Percentiles rank a stretch among this genome's conserved stretches.
These are phyloP conservation scores for Belonocnema kinseyi DNA, from an alignment of 1,140 invertebrate genomes.

Conservation along the genomic window DNA sequence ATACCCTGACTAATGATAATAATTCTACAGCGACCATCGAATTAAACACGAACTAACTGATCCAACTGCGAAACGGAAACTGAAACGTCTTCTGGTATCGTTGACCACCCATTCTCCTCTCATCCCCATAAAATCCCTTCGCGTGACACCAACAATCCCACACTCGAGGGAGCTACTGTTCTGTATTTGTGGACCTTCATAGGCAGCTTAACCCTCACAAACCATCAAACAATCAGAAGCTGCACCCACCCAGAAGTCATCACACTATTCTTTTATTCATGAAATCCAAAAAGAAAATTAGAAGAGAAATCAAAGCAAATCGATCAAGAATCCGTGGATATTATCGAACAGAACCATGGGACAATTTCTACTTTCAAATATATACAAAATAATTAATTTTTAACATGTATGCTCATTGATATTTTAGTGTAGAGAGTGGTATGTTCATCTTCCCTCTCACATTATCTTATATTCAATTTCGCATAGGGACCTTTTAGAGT, in stretches of 20 bases:
- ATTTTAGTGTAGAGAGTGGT: neutral
- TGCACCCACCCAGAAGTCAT: neutral
- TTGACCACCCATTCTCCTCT: neutral
- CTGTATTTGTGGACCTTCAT: slow-evolving; percentile 41
- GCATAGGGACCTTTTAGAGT: neutral
- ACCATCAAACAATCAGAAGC: slow-evolving; percentile 13
- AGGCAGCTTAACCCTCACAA: slow-evolving; percentile 36
- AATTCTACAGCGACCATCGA: neutral
- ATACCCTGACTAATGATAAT: neutral
- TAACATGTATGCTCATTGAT: neutral
- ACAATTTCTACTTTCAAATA: neutral
- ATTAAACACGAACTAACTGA: neutral
- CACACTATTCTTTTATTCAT: neutral
- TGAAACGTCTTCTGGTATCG: neutral
- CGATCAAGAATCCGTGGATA: neutral
- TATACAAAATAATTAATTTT: too few species aligned
- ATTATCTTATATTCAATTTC: slow-evolving; percentile 20
- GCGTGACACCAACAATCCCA: neutral
- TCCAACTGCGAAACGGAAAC: neutral
- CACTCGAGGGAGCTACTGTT: slow-evolving; percentile 1
- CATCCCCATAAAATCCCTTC: neutral
- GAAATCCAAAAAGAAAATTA: neutral
- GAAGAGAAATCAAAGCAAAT: too few species aligned
- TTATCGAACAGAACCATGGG: neutral
- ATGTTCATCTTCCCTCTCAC: slow-evolving; percentile 7